Evolutionary conservation across 1,140 invertebrate species (phyloP).

Genomic region (Acromyrmex heyeri): DNA sequence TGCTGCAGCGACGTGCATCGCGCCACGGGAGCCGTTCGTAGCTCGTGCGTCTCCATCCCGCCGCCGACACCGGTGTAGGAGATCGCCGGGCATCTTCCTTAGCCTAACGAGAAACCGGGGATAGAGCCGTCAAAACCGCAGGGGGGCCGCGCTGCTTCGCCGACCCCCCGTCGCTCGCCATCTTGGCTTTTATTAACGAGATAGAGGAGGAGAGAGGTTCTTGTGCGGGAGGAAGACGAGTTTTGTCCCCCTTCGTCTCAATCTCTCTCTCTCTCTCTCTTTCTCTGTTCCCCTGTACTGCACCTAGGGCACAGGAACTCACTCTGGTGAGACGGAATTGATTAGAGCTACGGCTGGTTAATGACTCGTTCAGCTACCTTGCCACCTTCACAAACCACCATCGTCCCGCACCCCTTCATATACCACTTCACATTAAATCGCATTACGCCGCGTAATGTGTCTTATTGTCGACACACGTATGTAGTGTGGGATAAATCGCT

Average conservation of each 20-base stretch:
- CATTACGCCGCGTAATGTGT: conserved; percentile 56
- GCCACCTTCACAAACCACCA: conserved; percentile 64
- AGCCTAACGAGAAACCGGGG: conserved; percentile 80
- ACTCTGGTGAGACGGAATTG: conserved; percentile 80
- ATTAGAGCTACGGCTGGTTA: conserved; percentile 81
- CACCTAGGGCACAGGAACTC: conserved; percentile 67
- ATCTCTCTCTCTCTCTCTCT: conserved; percentile 19
- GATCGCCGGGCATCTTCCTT: conserved; percentile 66
- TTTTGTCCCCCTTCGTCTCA: conserved; percentile 41
- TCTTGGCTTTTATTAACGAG: conserved; percentile 87
- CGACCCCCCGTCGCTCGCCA: conserved; percentile 85
- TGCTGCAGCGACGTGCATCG: conserved; percentile 79
- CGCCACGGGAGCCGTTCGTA: conserved; percentile 84
- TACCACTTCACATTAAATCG: conserved; percentile 49
- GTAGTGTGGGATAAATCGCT: conserved; percentile 18
- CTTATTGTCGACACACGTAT: conserved; percentile 33
- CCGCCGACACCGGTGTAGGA: conserved; percentile 20
- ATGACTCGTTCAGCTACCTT: conserved; percentile 80
- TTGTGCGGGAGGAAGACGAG: conserved; percentile 28
- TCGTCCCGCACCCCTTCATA: conserved; percentile 43
- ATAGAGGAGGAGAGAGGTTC: conserved; percentile 77
- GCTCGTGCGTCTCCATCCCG: conserved; percentile 63
- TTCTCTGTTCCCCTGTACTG: neutral
- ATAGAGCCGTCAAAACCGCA: conserved; percentile 87
- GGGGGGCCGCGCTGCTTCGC: conserved; percentile 83